Conservation (phyloP, 2,797 vertebrate genomes). For the Alosa sapidissima region DNA sequence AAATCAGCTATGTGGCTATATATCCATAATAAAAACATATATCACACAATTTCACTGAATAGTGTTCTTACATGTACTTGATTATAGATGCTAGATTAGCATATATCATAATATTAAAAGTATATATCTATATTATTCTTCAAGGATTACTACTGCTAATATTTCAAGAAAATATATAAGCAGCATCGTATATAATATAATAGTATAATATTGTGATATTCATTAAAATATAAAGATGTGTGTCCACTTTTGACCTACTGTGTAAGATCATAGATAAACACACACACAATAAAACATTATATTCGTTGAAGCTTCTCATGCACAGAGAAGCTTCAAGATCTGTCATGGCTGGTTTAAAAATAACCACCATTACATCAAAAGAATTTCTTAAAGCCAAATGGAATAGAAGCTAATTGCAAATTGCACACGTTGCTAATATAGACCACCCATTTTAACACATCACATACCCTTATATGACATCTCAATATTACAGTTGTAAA, state of each 20-base stretch:
- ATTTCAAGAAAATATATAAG: slow-evolving; percentile 51
- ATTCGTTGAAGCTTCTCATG: slow-evolving; percentile 65
- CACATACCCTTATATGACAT: background rate
- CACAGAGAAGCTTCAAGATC: slow-evolving; percentile 68
- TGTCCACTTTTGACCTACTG: slow-evolving; percentile 54
- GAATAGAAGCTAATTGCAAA: slow-evolving; percentile 5
- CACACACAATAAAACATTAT: slow-evolving; percentile 11
- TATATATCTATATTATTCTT: slow-evolving; percentile 66
- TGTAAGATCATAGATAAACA: slow-evolving; percentile 9
- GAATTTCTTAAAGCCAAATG: slow-evolving; percentile 23
- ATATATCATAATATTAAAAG: slow-evolving; percentile 74
- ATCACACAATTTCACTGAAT: slow-evolving; percentile 68
- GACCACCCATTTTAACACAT: background rate
- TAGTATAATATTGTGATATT: slow-evolving; percentile 56
- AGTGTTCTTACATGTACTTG: slow-evolving; percentile 69
- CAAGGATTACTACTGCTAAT: slow-evolving; percentile 12
- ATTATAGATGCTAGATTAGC: slow-evolving; percentile 71
- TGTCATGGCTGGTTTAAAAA: slow-evolving; percentile 67
- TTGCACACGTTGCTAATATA: slow-evolving; percentile 18
- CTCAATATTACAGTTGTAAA: slow-evolving; percentile 9
- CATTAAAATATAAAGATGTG: slow-evolving; percentile 65
- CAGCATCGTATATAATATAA: slow-evolving; percentile 72
- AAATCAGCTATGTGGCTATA: slow-evolving; percentile 59
- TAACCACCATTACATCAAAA: slow-evolving; percentile 42
- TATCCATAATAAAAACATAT: slow-evolving; percentile 76